Base-by-base conservation (phyloP, 1,140 invertebrate species). In the Drosophila sp. region DNA sequence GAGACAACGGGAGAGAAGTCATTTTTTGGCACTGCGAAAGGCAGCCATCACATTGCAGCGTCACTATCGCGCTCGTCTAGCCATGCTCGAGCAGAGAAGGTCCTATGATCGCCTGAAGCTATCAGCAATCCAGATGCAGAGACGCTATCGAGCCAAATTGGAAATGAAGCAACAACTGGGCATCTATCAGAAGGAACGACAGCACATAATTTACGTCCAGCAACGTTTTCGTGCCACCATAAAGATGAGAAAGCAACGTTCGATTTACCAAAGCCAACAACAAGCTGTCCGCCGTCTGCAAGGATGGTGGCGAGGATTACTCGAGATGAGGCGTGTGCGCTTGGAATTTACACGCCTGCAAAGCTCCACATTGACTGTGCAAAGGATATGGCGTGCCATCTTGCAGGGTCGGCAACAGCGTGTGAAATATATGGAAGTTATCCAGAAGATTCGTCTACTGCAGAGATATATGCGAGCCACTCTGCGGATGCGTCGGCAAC, bases 391-490 rank as follows among this genome's bases (percentile, higher is more conserved):
- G 11, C 64, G 84, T 23, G 74, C 70, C 1, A 84, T 71, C 0
- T 11, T 86, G 3, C 23, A 44, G n/a, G 80, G 76, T 23, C 87
- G 78, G 23, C 56, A 25, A 1, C 71, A 91, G 32, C 80, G 91
- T 0, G 40, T 87, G 32, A 32, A 70, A 4, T 94, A 92, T 71
- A 35, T 90, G 11, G 30, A 72, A 4, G 77, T 76, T n/a, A 47
- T 75, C 1, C 32, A 71, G 7, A 80, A 89, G 35, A 79, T 83
- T n/a, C 71, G 79, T 3, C 54, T 72, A 0, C 66, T 94, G n/a
- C 93, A 94, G 71, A 41, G 40, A 0, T 89, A 76, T 76, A 91
- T 92, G 80, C 90, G 85, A 62, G 76, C 84, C 3, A 78, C 83
- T 11, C 7, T 80, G n/a, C 29, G 60, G 1, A 87, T 87, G 66